These are phyloP conservation scores for Scomberomorus guttatus DNA, from an alignment of 2,797 vertebrate species.

Conservation along the genomic window DNA sequence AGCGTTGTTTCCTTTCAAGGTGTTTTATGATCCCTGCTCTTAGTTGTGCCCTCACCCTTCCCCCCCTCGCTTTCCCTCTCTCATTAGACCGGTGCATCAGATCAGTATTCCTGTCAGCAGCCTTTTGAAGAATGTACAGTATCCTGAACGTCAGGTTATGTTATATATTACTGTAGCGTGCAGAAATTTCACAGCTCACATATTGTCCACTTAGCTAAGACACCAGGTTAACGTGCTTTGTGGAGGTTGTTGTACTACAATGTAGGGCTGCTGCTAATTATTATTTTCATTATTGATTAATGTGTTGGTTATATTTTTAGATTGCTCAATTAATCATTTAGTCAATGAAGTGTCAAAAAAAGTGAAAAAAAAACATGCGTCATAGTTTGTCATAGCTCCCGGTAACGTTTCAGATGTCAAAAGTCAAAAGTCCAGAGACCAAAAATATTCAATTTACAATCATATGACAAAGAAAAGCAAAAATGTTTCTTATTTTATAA, in stretches of 20 bases:
- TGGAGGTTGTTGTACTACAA: slow-evolving; percentile 18
- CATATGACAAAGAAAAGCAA: no score
- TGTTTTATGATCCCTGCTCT: slow-evolving; percentile 66
- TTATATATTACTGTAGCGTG: slow-evolving; percentile 43
- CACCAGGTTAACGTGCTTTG: slow-evolving; percentile 7
- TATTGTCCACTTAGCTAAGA: slow-evolving; percentile 32
- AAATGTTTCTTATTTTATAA: no score
- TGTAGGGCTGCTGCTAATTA: not conserved
- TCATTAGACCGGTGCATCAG: slow-evolving; percentile 52
- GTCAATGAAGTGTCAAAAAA: not conserved
- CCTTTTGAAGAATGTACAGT: slow-evolving; percentile 44
- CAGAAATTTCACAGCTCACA: slow-evolving; percentile 47
- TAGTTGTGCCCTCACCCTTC: slow-evolving; percentile 37
- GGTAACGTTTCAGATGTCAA: not conserved
- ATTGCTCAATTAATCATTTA: not conserved
- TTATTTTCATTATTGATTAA: not conserved
- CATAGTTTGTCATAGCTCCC: not conserved
- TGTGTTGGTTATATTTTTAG: not conserved
- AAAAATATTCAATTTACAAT: not conserved
- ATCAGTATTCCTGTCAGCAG: slow-evolving; percentile 62
- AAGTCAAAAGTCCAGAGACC: not conserved
- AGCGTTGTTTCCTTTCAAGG: slow-evolving; percentile 48
- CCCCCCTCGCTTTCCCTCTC: not conserved
- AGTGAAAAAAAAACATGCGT: no score
- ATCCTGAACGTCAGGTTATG: slow-evolving; percentile 57